Percentiles rank a stretch among this genome's conserved stretches.
Evolutionary conservation across 2,888 invertebrate genomes (phyloP).

Genomic region (Pachymerium ferrugineum): DNA sequence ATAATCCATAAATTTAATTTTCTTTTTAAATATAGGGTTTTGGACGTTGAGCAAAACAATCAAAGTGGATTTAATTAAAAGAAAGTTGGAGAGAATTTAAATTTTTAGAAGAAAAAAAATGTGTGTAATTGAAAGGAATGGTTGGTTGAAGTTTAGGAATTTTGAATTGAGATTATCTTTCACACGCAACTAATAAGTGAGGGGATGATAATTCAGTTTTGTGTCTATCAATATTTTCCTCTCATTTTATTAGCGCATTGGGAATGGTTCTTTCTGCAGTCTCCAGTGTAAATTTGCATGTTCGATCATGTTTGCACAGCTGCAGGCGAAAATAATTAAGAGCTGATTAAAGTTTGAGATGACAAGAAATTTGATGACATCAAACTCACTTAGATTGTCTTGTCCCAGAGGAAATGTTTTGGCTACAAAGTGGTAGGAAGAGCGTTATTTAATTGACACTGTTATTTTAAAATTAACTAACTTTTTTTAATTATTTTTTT

Average conservation of each 20-base stretch:
- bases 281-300: neutral
- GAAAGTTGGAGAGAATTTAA: too few relatives aligned
- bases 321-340: constrained; percentile 25
- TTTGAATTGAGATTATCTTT: too few relatives aligned
- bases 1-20: too few relatives aligned
- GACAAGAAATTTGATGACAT: constrained; percentile 24
- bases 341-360: constrained; percentile 13
- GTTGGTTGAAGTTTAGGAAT: too few relatives aligned
- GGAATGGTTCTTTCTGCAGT: neutral
- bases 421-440: neutral
- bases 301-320: constrained; percentile 27
- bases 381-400: constrained; percentile 1
- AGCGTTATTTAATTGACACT: neutral
- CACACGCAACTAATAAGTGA: neutral
- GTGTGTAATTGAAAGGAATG: neutral
- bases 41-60: too few relatives aligned
- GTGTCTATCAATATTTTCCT: neutral
- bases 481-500: too few relatives aligned
- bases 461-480: neutral
- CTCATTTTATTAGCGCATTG: neutral
- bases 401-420: constrained; percentile 17
- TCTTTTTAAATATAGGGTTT: too few relatives aligned
- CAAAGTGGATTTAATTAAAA: too few relatives aligned
- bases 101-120: too few relatives aligned
- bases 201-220: neutral